phyloP scores from a whole-genome alignment of 2,797 vertebrate genomes.

The Loriculus beryllinus region DNA sequence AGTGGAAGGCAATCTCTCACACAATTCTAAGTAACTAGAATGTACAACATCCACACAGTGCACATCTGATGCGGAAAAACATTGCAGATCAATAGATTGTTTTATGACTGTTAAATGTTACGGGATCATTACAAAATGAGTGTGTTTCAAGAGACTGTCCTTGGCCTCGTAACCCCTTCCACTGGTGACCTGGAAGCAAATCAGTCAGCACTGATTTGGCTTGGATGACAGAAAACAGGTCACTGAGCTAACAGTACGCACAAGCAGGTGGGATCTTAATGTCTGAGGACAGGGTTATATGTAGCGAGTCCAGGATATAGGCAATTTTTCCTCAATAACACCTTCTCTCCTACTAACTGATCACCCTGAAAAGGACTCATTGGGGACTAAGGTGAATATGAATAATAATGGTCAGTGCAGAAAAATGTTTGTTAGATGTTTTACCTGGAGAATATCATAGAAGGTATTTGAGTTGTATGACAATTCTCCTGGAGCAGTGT shows the following conservation, averaged over 20 bases:
- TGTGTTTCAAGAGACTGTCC: neutral
- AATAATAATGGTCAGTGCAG: neutral
- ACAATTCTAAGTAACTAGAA: neutral
- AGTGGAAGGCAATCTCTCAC: neutral
- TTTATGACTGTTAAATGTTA: neutral
- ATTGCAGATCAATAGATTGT: neutral
- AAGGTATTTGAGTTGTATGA: neutral
- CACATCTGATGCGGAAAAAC: neutral
- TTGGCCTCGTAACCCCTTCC: neutral
- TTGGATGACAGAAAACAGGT: neutral
- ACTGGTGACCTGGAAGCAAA: neutral
- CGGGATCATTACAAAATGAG: neutral
- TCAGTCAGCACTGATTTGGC: neutral
- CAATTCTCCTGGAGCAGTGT: neutral
- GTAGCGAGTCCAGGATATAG: accelerated
- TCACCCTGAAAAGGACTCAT: neutral
- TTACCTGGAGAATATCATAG: neutral
- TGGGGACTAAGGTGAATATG: neutral
- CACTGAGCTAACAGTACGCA: neutral
- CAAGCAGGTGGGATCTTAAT: neutral
- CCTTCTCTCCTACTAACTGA: neutral
- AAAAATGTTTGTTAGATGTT: neutral
- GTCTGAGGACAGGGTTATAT: neutral
- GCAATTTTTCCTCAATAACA: neutral
- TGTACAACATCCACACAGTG: neutral